Evolutionary conservation across 2,888 invertebrate genomes (phyloP).

Genomic region (Eupithecia inturbata): DNA sequence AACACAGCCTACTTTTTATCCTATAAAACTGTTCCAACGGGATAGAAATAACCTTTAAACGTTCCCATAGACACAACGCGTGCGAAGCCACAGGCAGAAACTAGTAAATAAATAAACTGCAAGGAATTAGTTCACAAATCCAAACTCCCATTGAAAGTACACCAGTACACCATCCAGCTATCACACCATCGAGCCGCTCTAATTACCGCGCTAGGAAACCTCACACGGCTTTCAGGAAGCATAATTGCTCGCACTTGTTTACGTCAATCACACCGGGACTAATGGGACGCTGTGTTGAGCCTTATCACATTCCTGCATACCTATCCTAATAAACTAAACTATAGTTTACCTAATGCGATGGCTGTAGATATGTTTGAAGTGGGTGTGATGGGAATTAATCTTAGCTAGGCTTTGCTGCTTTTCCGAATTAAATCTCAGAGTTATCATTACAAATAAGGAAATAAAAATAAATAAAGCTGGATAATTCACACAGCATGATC

Average conservation of each 20-base stretch:
- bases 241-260: conserved; percentile 68
- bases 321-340: neutral
- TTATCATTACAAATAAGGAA: too few relatives aligned
- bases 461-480: neutral
- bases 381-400: neutral
- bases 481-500: too few relatives aligned
- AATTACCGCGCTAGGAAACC: conserved; percentile 44
- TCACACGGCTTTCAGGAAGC: conserved; percentile 49
- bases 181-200: neutral
- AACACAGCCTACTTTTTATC: too few relatives aligned
- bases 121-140: neutral
- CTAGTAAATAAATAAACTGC: too few relatives aligned
- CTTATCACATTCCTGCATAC: neutral
- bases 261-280: conserved; percentile 64
- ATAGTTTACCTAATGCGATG: neutral
- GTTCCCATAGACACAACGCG: too few relatives aligned
- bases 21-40: too few relatives aligned
- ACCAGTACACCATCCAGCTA: conserved; percentile 9
- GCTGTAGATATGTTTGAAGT: neutral
- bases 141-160: neutral
- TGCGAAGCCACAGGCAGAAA: too few relatives aligned
- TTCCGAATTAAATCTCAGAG: too few relatives aligned
- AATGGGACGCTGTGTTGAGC: conserved; percentile 48
- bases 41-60: too few relatives aligned
- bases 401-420: too few relatives aligned